Evolutionary conservation across 1,140 invertebrate genomes (phyloP).

Genomic region (Leguminivora glycinivorella): DNA sequence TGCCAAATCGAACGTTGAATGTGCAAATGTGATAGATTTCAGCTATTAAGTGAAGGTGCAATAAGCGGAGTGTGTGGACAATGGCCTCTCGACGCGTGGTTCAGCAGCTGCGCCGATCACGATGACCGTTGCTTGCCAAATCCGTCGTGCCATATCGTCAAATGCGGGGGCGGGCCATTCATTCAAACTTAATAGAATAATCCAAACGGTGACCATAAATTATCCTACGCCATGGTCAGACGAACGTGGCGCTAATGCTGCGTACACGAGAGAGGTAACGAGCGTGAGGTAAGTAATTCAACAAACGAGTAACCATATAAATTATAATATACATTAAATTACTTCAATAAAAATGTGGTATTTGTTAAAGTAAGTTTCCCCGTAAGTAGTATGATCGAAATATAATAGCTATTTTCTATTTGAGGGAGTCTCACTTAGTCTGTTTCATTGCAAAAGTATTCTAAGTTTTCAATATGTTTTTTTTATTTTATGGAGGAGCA

Average conservation of each 20-base stretch:
- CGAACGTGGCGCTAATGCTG: neutral
- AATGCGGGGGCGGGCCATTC: neutral
- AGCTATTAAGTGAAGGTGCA: neutral
- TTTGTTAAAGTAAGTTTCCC: neutral
- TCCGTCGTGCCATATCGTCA: neutral
- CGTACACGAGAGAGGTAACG: neutral
- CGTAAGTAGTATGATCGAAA: too few relatives aligned
- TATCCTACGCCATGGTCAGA: neutral
- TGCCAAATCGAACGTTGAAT: neutral
- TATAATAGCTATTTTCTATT: too few relatives aligned
- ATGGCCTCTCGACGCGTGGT: neutral
- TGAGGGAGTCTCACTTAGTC: too few relatives aligned
- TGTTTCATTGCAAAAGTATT: too few relatives aligned
- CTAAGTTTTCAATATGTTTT: too few relatives aligned
- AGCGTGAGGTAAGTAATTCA: neutral
- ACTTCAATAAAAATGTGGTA: neutral
- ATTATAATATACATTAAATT: neutral
- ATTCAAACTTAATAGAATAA: slow-evolving; percentile 11
- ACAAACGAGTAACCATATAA: slow-evolving; percentile 1
- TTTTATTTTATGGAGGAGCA: too few relatives aligned
- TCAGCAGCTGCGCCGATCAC: neutral
- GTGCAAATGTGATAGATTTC: neutral
- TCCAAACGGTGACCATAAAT: neutral
- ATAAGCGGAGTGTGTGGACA: neutral
- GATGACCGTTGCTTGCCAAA: slow-evolving; percentile 11